Conservation (phyloP, 2,113 vertebrate genomes). For the Lagenorhynchus albirostris region DNA sequence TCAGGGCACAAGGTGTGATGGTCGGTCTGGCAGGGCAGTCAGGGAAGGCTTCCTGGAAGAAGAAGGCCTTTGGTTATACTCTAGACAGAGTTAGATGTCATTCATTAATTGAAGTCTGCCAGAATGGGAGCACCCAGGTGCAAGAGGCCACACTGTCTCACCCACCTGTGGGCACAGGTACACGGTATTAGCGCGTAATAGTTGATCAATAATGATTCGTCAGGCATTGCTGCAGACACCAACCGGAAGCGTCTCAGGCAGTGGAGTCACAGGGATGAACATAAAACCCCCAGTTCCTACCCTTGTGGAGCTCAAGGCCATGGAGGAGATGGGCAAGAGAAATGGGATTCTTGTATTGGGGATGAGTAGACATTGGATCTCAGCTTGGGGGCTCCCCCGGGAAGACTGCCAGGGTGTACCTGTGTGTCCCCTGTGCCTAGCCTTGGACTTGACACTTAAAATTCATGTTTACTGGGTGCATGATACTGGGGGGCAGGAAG, state of each 20-base stretch:
- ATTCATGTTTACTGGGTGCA: background rate
- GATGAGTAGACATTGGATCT: background rate
- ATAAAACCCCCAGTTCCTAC: background rate
- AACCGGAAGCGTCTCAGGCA: background rate
- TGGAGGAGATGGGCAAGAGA: background rate
- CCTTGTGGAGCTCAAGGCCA: background rate
- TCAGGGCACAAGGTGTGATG: background rate
- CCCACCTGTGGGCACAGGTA: background rate
- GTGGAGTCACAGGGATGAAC: background rate
- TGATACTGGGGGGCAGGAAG: background rate
- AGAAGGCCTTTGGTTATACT: background rate
- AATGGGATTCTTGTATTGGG: background rate
- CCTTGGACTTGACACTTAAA: background rate
- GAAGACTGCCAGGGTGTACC: background rate
- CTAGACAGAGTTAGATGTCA: background rate
- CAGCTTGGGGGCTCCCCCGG: background rate
- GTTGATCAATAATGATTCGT: background rate
- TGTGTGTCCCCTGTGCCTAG: background rate
- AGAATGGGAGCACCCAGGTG: background rate
- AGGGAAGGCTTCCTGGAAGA: background rate
- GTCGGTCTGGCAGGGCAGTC: background rate
- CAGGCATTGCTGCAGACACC: background rate
- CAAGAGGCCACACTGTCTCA: background rate
- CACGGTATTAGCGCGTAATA: rapidly evolving
- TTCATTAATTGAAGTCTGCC: background rate